These are phyloP conservation scores for Myotis daubentonii DNA, from an alignment of 2,797 vertebrate genomes.

Conservation along the genomic window DNA sequence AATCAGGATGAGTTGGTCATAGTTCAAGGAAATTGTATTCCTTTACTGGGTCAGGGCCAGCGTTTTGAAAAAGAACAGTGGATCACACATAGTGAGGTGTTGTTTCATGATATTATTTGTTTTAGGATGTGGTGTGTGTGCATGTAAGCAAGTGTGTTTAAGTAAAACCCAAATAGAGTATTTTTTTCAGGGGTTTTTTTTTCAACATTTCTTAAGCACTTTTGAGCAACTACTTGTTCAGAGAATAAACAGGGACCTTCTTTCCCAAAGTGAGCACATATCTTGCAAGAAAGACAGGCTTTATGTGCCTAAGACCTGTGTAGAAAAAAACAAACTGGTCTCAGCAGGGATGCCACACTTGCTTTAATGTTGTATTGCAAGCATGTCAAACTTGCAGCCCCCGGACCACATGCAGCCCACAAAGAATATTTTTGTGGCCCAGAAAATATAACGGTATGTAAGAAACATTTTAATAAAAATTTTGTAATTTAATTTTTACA, in stretches of 20 bases:
- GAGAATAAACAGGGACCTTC: neutral
- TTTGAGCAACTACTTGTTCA: neutral
- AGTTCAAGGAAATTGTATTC: slow-evolving; percentile 9
- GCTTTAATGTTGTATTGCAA: neutral
- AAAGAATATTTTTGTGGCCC: no score
- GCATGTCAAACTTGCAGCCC: no score
- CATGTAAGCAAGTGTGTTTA: neutral
- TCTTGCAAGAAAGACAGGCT: neutral
- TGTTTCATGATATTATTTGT: slow-evolving; percentile 3
- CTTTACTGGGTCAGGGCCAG: neutral
- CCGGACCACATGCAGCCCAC: no score
- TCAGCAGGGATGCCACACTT: neutral
- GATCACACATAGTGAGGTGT: neutral
- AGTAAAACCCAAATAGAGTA: neutral
- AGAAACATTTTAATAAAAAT: no score
- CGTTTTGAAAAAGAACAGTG: neutral
- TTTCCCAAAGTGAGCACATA: neutral
- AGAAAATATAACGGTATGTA: no score
- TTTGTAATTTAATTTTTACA: no score
- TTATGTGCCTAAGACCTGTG: neutral
- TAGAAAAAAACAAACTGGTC: neutral
- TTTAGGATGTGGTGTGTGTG: neutral
- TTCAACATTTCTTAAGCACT: neutral
- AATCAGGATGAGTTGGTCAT: neutral
- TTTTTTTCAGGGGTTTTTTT: neutral